Conservation (phyloP, 2,113 vertebrate genomes). For the Anguilla rostrata region DNA sequence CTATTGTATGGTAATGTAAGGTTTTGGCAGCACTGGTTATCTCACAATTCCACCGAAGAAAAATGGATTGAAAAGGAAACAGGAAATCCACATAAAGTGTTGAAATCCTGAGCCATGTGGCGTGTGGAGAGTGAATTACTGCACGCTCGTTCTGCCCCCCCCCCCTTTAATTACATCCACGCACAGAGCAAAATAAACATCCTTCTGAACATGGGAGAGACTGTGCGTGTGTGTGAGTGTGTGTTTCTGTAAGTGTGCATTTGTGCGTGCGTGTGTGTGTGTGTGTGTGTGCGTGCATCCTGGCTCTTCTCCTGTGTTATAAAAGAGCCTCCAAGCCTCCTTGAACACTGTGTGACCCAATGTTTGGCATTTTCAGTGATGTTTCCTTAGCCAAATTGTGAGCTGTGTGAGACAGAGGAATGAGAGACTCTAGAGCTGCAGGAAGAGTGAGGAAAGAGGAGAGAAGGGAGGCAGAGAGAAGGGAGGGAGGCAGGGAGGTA, state of each 20-base stretch:
- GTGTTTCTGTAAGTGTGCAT: neutral
- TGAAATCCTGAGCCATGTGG: constrained; percentile 24
- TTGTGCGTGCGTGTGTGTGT: too few species aligned
- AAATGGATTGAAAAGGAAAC: constrained; percentile 44
- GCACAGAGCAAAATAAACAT: constrained; percentile 48
- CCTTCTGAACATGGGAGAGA: constrained; percentile 56
- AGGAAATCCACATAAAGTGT: constrained; percentile 26
- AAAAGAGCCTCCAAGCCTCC: neutral
- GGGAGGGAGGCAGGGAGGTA: neutral
- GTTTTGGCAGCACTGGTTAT: constrained; percentile 39
- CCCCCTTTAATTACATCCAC: constrained; percentile 41
- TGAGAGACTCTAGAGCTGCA: neutral
- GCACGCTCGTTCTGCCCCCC: constrained; percentile 6
- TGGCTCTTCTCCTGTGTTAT: constrained; percentile 50
- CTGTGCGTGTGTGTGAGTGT: neutral
- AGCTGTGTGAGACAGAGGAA: neutral
- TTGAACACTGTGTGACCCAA: neutral
- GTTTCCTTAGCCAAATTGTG: neutral
- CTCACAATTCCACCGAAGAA: constrained; percentile 56
- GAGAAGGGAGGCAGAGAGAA: neutral
- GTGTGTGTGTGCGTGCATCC: constrained; percentile 29
- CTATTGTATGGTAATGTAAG: constrained; percentile 8
- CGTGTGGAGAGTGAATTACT: constrained; percentile 43
- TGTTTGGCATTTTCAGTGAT: neutral
- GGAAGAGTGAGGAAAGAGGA: neutral